Evolutionary conservation across 2,888 invertebrate genomes (phyloP).

Genomic region (Aricia artaxerxes): DNA sequence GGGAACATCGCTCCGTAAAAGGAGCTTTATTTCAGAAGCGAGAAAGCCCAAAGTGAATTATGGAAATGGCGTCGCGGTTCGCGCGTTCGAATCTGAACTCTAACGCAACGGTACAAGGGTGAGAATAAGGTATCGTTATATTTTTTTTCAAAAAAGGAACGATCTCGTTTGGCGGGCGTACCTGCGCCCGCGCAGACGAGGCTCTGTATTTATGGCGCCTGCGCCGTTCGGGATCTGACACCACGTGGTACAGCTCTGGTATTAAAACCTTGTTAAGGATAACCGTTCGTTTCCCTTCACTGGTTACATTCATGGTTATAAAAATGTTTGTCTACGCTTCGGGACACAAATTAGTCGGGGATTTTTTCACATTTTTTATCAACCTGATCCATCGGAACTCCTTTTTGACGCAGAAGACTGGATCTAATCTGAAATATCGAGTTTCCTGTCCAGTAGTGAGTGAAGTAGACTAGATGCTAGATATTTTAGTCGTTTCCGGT

Average conservation of each 20-base stretch:
- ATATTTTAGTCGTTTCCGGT: not conserved
- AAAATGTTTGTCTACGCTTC: constrained; percentile 43
- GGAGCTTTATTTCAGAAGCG: constrained; percentile 77
- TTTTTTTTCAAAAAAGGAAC: constrained; percentile 67
- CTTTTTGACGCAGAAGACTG: not conserved
- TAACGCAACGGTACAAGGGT: constrained; percentile 47
- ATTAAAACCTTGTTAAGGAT: constrained; percentile 73
- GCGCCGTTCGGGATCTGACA: constrained; percentile 48
- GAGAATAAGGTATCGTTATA: constrained; percentile 44
- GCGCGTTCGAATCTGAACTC: constrained; percentile 47
- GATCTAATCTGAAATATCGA: constrained; percentile 7
- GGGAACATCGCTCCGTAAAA: constrained; percentile 63
- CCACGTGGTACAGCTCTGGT: constrained; percentile 63
- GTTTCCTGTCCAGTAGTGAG: not conserved
- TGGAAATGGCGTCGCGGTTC: constrained; percentile 55
- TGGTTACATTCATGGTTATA: constrained; percentile 46
- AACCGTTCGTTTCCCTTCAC: constrained; percentile 71
- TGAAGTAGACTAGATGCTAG: constrained; percentile 1
- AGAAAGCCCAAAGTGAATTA: constrained; percentile 77
- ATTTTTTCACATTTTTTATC: constrained; percentile 10
- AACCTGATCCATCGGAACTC: not conserved
- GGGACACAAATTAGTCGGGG: constrained; percentile 39
- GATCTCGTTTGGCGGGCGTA: constrained; percentile 79
- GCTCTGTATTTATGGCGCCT: constrained; percentile 79
- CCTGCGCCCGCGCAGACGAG: constrained; percentile 75